Conservation (phyloP, 2,113 vertebrate genomes). For the Pristiophorus japonicus region DNA sequence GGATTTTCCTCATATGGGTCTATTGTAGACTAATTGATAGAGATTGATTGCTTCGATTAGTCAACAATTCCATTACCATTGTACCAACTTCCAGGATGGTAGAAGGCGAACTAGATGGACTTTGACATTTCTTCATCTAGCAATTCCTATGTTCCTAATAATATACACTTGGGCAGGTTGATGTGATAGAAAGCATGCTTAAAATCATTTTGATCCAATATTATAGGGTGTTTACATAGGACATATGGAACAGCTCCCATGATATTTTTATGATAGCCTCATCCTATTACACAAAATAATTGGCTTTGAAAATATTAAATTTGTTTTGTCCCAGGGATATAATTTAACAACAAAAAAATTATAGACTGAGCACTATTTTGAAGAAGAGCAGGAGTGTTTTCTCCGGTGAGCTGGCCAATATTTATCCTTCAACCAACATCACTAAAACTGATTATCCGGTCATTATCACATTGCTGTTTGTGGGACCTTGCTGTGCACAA, state of each 20-base stretch:
- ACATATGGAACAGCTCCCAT: background rate
- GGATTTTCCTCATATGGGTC: background rate
- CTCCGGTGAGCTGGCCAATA: background rate
- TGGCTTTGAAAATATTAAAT: background rate
- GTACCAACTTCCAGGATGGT: background rate
- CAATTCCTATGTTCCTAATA: background rate
- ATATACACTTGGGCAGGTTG: background rate
- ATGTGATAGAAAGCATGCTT: background rate
- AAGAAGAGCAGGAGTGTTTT: background rate
- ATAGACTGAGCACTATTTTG: background rate
- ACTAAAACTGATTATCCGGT: background rate
- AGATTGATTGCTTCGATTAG: background rate
- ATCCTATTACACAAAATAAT: background rate
- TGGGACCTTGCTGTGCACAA: background rate
- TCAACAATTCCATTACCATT: background rate
- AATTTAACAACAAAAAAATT: background rate
- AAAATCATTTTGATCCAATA: constrained; percentile 5
- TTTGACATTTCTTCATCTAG: background rate
- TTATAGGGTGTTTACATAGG: background rate
- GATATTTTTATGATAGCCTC: background rate
- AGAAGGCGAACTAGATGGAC: background rate
- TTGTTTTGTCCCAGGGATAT: background rate
- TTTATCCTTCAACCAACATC: background rate
- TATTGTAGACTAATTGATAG: background rate
- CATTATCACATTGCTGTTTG: background rate